Evolutionary conservation across 2,888 invertebrate species (phyloP), one percentile per base, ranked within the genome.

Genomic region (Hirtodrosophila cameraria): DNA sequence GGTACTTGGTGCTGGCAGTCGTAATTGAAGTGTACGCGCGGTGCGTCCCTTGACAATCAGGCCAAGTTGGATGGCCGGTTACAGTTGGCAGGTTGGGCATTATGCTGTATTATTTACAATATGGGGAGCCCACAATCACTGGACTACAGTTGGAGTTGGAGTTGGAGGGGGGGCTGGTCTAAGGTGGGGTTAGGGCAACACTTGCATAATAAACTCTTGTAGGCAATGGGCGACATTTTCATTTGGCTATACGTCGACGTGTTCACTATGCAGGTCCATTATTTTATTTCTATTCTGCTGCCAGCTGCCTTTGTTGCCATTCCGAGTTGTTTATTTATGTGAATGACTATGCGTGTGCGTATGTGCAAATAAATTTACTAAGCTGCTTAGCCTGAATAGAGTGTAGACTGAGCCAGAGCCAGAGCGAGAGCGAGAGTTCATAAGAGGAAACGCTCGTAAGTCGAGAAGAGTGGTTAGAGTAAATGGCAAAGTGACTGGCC

Each of bases 141-240:
- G n/a, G 33, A 9, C 13, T 23, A 33, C 18, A 6, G 23, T 6
- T 23, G 8, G 13, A 31, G 11, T n/a, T n/a, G 31, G 31, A 11
- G 9, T 33, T 33, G 33, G 49, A 60, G 61, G 54, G 39, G 33
- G 38, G 54, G 58, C 61, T 59, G n/a, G n/a, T n/a, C n/a, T n/a
- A n/a, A 11, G 9, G 12, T 33, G 33, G 49, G 49, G 61, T 43
- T 43, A 30, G 38, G 54, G 58, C 61, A 57, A 59, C 61, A 52
- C 71, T 72, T 72, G 71, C 65, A 73, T 75, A 73, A 85, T 83
- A 81, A 81, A 83, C 80, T 73, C 59, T 67, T 57, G 45, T 42
- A 65, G 69, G 65, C 80, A 86, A 80, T 78, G 75, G 85, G 68
- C 83, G 86, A 86, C 81, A 79, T 83, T 79, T 83, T 82, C 83